Percentiles rank a stretch among this genome's conserved stretches.
phyloP scores from a whole-genome alignment of 2,888 invertebrate species.

The Lithophane leautieri region DNA sequence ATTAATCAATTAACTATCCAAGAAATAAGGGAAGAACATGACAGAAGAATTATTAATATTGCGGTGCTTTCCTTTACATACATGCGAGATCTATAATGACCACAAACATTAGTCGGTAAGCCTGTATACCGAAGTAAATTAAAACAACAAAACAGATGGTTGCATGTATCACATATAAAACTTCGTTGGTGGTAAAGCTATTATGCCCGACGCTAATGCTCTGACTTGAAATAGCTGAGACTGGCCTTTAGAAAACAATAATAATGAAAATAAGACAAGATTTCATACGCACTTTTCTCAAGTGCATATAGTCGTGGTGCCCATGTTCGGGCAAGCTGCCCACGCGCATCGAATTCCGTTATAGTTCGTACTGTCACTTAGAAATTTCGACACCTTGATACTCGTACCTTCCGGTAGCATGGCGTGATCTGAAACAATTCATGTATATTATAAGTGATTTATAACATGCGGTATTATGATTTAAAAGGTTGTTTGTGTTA shows the following conservation, averaged over 20 bases:
- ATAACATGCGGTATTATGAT: slow-evolving; percentile 37
- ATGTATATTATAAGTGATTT: slow-evolving; percentile 44
- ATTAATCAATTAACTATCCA: too few species aligned
- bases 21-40: neutral
- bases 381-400: slow-evolving; percentile 52
- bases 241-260: slow-evolving; percentile 37
- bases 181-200: slow-evolving; percentile 41
- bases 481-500: slow-evolving; percentile 11
- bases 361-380: slow-evolving; percentile 55
- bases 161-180: neutral
- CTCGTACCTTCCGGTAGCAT: slow-evolving; percentile 38
- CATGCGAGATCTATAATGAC: neutral
- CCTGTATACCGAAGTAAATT: neutral
- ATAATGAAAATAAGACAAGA: slow-evolving; percentile 22
- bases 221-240: slow-evolving; percentile 32
- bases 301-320: slow-evolving; percentile 42
- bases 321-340: slow-evolving; percentile 50
- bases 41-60: neutral
- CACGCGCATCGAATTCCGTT: slow-evolving; percentile 64
- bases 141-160: neutral
- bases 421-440: slow-evolving; percentile 51
- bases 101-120: neutral
- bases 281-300: slow-evolving; percentile 31
- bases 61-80: neutral
- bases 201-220: slow-evolving; percentile 30